Conservation (phyloP, 2,888 invertebrate species). For the Antheraea yamamai region DNA sequence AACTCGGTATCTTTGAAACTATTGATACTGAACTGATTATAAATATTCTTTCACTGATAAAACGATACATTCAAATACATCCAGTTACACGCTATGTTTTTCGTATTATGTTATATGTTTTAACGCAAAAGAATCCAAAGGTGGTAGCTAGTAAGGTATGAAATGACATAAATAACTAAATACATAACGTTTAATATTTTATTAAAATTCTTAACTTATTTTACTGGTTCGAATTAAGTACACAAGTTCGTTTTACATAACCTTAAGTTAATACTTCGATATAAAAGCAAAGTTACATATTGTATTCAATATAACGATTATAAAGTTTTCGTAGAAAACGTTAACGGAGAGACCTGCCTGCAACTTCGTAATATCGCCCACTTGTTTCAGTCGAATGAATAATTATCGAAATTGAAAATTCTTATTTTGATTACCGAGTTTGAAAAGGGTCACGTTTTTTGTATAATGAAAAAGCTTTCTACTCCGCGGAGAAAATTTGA, state of each 20-base stretch:
- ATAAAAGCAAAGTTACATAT: conserved; percentile 67
- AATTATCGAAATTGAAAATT: conserved; percentile 62
- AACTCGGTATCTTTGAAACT: no score
- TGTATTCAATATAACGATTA: conserved; percentile 60
- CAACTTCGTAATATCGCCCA: conserved; percentile 65
- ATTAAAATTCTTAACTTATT: conserved; percentile 27
- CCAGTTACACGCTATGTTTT: no score
- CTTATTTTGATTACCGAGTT: conserved; percentile 62
- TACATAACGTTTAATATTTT: neutral
- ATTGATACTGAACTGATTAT: no score
- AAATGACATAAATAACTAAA: neutral
- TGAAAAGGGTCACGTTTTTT: conserved; percentile 56
- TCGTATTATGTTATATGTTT: no score
- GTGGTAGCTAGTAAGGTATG: neutral
- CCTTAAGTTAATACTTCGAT: conserved; percentile 31
- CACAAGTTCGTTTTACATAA: neutral
- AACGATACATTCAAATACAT: no score
- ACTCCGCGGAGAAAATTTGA: conserved; percentile 44
- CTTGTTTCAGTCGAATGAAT: conserved; percentile 60
- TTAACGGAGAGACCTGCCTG: conserved; percentile 51
- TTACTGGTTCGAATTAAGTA: neutral
- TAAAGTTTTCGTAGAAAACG: conserved; percentile 55
- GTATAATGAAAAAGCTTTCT: conserved; percentile 56
- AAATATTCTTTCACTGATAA: no score
- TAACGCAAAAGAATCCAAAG: no score